These are phyloP conservation scores for Hypomecis atomaria DNA, from an alignment of 2,888 invertebrate species.

Conservation along the genomic window DNA sequence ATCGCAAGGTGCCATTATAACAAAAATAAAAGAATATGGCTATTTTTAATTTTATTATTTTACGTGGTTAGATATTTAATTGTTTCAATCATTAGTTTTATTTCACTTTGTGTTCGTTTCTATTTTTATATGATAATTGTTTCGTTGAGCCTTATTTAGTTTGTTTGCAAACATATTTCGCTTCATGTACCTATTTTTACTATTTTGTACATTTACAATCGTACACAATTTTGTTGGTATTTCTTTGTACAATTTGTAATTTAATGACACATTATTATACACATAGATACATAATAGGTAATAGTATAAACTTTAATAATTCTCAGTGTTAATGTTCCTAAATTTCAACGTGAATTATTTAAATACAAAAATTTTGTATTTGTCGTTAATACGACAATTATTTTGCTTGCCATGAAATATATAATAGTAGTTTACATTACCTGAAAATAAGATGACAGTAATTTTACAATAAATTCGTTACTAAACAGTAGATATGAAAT, in stretches of 20 bases:
- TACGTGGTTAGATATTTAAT: constrained; percentile 70
- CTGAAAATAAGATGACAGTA: constrained; percentile 40
- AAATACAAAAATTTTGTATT: constrained; percentile 58
- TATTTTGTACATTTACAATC: constrained; percentile 52
- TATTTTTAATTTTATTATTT: constrained; percentile 68
- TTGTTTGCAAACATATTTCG: constrained; percentile 46
- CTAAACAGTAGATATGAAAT: constrained; percentile 32
- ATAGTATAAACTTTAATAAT: constrained; percentile 77
- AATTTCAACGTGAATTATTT: constrained; percentile 79
- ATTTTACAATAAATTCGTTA: constrained; percentile 25
- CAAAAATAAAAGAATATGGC: constrained; percentile 70
- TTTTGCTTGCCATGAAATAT: constrained; percentile 77
- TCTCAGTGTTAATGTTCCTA: constrained; percentile 84
- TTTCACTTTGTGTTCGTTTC: constrained; percentile 75
- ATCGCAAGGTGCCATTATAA: constrained; percentile 80
- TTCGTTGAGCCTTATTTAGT: constrained; percentile 61
- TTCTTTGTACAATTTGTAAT: constrained; percentile 71
- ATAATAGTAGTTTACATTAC: constrained; percentile 57
- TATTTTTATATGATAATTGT: constrained; percentile 49
- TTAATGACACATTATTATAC: constrained; percentile 55
- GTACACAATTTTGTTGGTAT: constrained; percentile 62
- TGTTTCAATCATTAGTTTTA: constrained; percentile 67
- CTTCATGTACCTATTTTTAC: constrained; percentile 44
- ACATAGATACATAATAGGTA: constrained; percentile 72
- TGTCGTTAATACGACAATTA: constrained; percentile 51